Conservation (phyloP, 2,113 vertebrate species). For the Urocolius indicus region DNA sequence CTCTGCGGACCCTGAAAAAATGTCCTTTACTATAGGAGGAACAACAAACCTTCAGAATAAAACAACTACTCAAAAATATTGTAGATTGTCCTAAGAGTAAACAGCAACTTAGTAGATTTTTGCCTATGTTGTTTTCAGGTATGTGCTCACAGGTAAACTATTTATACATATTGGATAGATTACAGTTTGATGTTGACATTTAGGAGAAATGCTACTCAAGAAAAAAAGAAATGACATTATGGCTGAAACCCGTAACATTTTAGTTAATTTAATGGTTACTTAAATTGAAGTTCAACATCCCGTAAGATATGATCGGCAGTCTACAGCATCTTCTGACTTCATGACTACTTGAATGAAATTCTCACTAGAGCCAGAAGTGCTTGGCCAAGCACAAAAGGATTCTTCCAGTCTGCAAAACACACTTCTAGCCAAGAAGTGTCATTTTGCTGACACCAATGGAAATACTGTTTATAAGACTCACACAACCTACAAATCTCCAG, state of each 20-base stretch:
- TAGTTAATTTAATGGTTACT: neutral
- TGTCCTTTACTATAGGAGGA: neutral
- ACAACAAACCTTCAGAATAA: neutral
- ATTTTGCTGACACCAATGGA: neutral
- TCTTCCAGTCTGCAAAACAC: neutral
- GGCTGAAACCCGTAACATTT: neutral
- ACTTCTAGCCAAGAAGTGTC: neutral
- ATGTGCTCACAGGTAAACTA: neutral
- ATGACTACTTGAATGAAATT: neutral
- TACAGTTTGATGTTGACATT: neutral
- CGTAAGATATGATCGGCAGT: neutral
- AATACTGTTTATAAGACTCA: neutral
- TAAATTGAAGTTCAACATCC: neutral
- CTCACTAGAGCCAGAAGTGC: neutral
- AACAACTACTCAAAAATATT: neutral
- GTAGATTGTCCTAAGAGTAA: neutral
- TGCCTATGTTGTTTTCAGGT: neutral
- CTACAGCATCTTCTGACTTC: neutral
- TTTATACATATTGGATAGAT: neutral
- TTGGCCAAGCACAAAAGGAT: neutral
- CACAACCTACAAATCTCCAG: neutral
- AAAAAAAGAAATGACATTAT: neutral
- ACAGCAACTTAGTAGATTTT: neutral
- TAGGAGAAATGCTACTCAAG: neutral
- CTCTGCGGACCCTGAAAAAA: neutral